phyloP scores from a whole-genome alignment of 2,113 vertebrate species.

The Boleophthalmus pectinirostris region DNA sequence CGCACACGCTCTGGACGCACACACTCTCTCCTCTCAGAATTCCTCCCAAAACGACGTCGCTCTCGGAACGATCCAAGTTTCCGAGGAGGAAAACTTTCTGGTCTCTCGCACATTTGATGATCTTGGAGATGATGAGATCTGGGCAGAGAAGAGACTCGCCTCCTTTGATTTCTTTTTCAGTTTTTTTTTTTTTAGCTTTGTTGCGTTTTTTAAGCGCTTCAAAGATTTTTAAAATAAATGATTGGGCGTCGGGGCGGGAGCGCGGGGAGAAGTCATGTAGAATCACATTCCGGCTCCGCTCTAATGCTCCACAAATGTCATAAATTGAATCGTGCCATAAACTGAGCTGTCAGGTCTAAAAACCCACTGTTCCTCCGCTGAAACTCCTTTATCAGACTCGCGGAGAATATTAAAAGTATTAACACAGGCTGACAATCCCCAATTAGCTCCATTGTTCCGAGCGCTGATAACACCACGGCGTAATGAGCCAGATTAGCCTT shows the following conservation, averaged over 20 bases:
- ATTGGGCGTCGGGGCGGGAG: constrained; percentile 36
- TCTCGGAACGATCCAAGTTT: constrained; percentile 42
- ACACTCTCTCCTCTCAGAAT: constrained; percentile 25
- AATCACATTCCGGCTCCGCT: constrained; percentile 11
- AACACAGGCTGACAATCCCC: constrained; percentile 71
- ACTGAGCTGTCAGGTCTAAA: background rate
- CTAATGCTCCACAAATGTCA: constrained; percentile 16
- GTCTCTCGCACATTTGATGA: constrained; percentile 65
- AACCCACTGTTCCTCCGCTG: constrained; percentile 6
- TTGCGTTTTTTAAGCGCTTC: constrained; percentile 64
- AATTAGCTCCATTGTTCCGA: constrained; percentile 79
- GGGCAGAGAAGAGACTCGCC: constrained; percentile 42
- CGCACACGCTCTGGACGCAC: constrained; percentile 31
- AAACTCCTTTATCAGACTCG: constrained; percentile 49
- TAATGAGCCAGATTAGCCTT: constrained; percentile 82
- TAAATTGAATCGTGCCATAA: constrained; percentile 16
- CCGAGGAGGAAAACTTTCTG: constrained; percentile 54
- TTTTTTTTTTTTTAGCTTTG: constrained; percentile 69
- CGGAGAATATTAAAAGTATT: constrained; percentile 67
- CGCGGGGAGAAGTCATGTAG: constrained; percentile 31
- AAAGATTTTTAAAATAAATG: constrained; percentile 69
- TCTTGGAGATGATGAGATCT: constrained; percentile 61
- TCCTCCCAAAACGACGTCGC: constrained; percentile 32
- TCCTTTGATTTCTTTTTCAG: constrained; percentile 67
- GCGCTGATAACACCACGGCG: constrained; percentile 78